phyloP scores from a whole-genome alignment of 30 jellyfish, hydroid and myxozoan genomes.

The Hydra vulgaris region DNA sequence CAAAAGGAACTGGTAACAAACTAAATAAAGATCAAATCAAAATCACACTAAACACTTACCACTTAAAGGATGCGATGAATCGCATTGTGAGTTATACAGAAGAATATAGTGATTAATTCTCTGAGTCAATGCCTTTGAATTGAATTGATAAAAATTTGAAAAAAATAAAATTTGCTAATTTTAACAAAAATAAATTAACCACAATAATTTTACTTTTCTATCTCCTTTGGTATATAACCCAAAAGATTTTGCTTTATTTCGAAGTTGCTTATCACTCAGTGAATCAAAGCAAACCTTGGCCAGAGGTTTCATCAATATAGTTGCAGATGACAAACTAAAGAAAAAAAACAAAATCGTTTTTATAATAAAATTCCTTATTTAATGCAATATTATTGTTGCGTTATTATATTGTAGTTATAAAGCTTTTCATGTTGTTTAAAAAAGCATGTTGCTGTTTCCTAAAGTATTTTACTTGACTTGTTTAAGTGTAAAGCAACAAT shows the following conservation, averaged over 20 bases:
- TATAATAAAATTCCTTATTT: too few relatives aligned
- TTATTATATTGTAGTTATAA: too few relatives aligned
- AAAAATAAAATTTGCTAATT: too few relatives aligned
- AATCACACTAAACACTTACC: too few relatives aligned
- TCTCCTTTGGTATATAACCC: conserved; percentile 51
- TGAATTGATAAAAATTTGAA: not conserved
- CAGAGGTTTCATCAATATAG: conserved; percentile 18
- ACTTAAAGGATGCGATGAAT: not conserved
- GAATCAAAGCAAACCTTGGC: conserved; percentile 40
- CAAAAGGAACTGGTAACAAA: not conserved
- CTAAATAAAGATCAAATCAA: not conserved
- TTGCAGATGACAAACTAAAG: conserved; percentile 4
- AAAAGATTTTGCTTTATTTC: conserved; percentile 31
- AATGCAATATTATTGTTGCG: too few relatives aligned
- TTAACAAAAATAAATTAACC: too few relatives aligned
- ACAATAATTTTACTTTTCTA: conserved; percentile 25
- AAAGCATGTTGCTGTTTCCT: too few relatives aligned
- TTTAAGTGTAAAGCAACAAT: too few relatives aligned
- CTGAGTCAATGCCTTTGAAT: conserved; percentile 1
- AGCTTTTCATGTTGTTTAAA: too few relatives aligned
- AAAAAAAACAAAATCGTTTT: not conserved
- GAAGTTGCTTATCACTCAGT: conserved; percentile 38
- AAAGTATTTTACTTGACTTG: too few relatives aligned
- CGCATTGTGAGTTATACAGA: not conserved
- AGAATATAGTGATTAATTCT: not conserved